A percentile compares a stretch with the other conserved stretches of the same genome.
Evolutionary conservation across 2,113 vertebrate species (phyloP).

Genomic region (Daubentonia madagascariensis): DNA sequence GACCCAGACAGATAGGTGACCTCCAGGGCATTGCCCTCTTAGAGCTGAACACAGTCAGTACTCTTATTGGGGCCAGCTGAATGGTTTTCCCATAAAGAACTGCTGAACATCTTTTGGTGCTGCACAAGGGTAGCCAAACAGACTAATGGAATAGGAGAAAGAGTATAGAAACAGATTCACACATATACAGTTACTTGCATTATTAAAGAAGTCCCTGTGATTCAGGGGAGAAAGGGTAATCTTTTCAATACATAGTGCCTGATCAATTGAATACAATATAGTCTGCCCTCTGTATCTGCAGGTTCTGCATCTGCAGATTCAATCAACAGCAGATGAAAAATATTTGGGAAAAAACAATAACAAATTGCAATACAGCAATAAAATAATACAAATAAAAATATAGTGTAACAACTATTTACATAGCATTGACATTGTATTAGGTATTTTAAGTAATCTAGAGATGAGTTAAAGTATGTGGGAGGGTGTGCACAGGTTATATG

Average conservation of each 20-base stretch:
- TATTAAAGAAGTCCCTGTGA: background rate
- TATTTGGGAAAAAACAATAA: background rate
- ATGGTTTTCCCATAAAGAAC: background rate
- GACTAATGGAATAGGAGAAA: background rate
- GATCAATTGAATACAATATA: background rate
- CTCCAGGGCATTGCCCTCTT: background rate
- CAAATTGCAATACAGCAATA: background rate
- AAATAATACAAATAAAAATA: background rate
- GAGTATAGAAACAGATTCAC: background rate
- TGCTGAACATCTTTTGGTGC: background rate
- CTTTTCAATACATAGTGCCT: background rate
- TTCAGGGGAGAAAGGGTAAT: background rate
- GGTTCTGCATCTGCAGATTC: background rate
- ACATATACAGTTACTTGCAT: background rate
- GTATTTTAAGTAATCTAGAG: background rate
- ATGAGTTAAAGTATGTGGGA: background rate
- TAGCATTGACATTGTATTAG: background rate
- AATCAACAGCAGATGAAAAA: background rate
- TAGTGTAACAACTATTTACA: background rate
- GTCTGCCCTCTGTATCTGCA: background rate
- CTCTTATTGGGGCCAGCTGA: background rate
- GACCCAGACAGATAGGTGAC: too few relatives aligned
- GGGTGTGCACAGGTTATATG: background rate
- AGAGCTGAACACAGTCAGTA: background rate
- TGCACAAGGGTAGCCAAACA: background rate